These are phyloP conservation scores for Odobenus rosmarus DNA, from an alignment of 2,113 vertebrate species.

Conservation along the genomic window DNA sequence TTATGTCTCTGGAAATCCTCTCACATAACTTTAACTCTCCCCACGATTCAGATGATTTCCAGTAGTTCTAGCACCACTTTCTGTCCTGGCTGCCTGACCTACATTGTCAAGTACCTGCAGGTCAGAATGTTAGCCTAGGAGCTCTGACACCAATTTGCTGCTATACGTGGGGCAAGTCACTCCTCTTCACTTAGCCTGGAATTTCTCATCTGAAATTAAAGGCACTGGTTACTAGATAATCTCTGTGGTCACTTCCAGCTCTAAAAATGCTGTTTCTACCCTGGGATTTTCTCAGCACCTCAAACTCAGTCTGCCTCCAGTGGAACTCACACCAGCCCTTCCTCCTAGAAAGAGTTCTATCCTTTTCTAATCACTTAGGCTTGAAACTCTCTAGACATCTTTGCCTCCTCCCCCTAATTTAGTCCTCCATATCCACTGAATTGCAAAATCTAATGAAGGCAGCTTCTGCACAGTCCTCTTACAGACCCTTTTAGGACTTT, in stretches of 20 bases:
- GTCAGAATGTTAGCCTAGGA: not conserved
- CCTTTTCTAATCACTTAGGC: not conserved
- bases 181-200: not conserved
- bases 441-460: not conserved
- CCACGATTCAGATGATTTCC: not conserved
- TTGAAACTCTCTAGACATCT: not conserved
- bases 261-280: not conserved
- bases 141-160: not conserved
- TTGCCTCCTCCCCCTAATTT: not conserved
- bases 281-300: not conserved
- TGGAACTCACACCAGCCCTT: not conserved
- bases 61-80: not conserved
- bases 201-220: not conserved
- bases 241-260: not conserved
- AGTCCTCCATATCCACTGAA: not conserved
- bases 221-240: not conserved
- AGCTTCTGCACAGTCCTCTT: not conserved
- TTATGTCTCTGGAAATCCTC: not conserved
- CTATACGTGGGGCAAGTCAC: not conserved
- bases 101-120: not conserved
- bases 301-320: not conserved
- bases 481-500: not conserved
- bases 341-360: not conserved
- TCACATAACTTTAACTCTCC: not conserved
- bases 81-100: not conserved